phyloP scores from a whole-genome alignment of 2,888 invertebrate genomes.

The Salpingus planirostris region DNA sequence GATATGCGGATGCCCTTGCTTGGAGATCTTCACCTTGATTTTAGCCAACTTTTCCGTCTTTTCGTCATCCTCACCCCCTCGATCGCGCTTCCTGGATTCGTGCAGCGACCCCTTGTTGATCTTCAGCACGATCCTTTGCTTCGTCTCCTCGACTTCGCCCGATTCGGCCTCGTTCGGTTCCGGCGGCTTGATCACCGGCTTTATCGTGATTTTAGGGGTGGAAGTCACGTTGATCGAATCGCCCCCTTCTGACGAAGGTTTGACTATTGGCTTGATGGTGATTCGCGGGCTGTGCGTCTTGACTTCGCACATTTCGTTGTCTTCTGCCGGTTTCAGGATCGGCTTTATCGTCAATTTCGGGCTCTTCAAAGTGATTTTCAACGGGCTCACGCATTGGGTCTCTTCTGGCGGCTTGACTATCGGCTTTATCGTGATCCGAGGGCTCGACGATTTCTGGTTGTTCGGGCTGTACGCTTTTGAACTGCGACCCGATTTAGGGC shows the following conservation, averaged over 20 bases:
- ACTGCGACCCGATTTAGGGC: conserved; percentile 41
- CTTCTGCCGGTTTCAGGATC: conserved; percentile 34
- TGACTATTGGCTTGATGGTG: conserved; percentile 44
- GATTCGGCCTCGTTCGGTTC: conserved; percentile 37
- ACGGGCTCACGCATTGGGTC: no score
- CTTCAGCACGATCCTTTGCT: conserved; percentile 52
- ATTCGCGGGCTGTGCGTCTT: conserved; percentile 41
- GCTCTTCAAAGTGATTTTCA: no score
- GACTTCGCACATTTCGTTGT: conserved; percentile 10
- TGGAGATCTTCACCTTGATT: conserved; percentile 48
- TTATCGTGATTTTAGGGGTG: conserved; percentile 36
- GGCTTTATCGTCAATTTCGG: conserved; percentile 43
- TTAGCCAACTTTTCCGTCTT: conserved; percentile 42
- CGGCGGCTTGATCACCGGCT: conserved; percentile 46
- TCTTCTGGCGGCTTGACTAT: conserved; percentile 32
- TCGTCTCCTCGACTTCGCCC: conserved; percentile 34
- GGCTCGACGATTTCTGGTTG: conserved; percentile 31
- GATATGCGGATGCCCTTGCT: conserved; percentile 39
- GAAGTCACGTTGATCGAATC: conserved; percentile 35
- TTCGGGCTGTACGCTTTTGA: conserved; percentile 20
- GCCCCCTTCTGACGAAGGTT: conserved; percentile 14
- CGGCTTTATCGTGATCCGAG: conserved; percentile 43
- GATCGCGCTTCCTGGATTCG: conserved; percentile 28
- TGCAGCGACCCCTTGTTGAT: conserved; percentile 50
- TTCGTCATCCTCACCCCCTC: conserved; percentile 26